A percentile compares a stretch with the other conserved stretches of the same genome.
Evolutionary conservation across 2,113 vertebrate genomes (phyloP).

Genomic region (Mobula birostris): DNA sequence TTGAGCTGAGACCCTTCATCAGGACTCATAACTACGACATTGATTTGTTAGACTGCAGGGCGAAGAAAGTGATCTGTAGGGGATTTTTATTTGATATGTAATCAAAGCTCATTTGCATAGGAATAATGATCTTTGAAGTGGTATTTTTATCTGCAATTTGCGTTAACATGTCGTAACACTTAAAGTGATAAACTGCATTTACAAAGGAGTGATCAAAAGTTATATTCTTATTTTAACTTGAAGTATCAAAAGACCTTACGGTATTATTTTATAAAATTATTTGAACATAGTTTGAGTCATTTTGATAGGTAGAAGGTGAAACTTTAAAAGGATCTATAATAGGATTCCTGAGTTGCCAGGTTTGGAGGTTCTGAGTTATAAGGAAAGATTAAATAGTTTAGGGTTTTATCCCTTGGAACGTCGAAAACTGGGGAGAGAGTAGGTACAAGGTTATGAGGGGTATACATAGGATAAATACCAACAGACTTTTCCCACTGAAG

Average conservation of each 20-base stretch:
- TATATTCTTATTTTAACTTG: neutral
- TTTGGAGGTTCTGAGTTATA: no score
- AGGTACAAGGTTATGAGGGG: no score
- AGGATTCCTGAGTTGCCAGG: neutral
- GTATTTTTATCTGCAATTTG: neutral
- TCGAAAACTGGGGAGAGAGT: no score
- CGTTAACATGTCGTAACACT: neutral
- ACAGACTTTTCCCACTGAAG: no score
- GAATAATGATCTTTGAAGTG: conserved; percentile 23
- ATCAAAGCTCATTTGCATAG: neutral
- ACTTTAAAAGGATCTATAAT: neutral
- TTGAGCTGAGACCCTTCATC: no score
- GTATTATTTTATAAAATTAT: neutral
- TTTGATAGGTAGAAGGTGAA: neutral
- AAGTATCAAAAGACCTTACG: neutral
- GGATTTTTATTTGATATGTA: neutral
- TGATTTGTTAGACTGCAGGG: neutral
- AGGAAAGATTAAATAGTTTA: no score
- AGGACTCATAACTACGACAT: neutral
- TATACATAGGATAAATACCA: no score
- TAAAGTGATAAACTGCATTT: neutral
- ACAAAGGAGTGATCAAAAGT: neutral
- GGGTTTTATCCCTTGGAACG: no score
- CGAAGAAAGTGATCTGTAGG: neutral
- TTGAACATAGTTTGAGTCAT: neutral